Percentiles rank a stretch among this genome's conserved stretches.
phyloP scores from a whole-genome alignment of 1,140 invertebrate species.

The Trachymyrmex septentrionalis region DNA sequence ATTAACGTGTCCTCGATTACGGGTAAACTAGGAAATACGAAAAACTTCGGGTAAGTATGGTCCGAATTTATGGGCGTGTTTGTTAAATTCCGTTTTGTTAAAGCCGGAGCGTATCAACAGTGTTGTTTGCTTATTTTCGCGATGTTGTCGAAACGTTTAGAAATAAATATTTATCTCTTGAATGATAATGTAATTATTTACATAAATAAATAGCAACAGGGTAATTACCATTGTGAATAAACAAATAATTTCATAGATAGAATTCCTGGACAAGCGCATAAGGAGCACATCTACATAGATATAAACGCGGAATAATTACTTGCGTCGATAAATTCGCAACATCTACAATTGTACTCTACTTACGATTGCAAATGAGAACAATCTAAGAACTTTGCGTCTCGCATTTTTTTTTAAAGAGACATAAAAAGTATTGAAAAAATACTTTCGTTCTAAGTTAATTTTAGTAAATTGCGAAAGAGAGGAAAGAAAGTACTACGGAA shows the following conservation, averaged over 20 bases:
- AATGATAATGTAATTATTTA: background rate
- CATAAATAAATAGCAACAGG: background rate
- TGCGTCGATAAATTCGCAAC: background rate
- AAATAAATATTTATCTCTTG: background rate
- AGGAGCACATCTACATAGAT: constrained; percentile 19
- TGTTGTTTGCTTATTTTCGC: background rate
- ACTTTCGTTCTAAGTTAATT: background rate
- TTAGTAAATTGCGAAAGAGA: background rate
- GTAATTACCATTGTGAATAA: background rate
- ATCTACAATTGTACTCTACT: background rate
- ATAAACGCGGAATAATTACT: constrained; percentile 6
- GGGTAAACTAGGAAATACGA: constrained; percentile 34
- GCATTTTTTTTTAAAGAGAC: background rate
- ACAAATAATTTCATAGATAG: background rate
- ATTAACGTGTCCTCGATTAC: constrained; percentile 58
- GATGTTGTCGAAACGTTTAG: background rate
- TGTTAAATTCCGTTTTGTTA: constrained; percentile 10
- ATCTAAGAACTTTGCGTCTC: background rate
- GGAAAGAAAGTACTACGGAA: background rate
- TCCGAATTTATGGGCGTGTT: constrained; percentile 4
- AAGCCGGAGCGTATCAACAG: background rate
- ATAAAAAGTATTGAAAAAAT: constrained; percentile 13
- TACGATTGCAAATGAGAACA: background rate
- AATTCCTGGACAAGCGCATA: background rate
- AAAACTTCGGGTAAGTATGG: constrained; percentile 28